These are phyloP conservation scores for Chionomys nivalis DNA, from an alignment of 2,113 vertebrate species.

Conservation along the genomic window DNA sequence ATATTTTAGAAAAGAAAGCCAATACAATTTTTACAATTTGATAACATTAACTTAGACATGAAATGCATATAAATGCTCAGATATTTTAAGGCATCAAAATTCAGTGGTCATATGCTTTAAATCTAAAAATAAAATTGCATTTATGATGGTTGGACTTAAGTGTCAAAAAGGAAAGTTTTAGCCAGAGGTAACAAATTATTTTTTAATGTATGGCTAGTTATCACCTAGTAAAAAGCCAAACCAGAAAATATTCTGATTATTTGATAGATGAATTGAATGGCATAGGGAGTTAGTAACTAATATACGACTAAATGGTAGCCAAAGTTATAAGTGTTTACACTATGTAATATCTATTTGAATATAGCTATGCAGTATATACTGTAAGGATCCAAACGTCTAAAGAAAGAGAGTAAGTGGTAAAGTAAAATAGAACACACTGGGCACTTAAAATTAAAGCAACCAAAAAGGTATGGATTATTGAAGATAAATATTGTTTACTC, in stretches of 20 bases:
- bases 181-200: neutral
- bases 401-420: neutral
- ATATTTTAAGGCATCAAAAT: neutral
- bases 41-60: neutral
- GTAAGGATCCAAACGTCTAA: neutral
- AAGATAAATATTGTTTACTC: neutral
- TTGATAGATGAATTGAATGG: neutral
- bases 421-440: neutral
- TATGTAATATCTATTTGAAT: neutral
- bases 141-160: neutral
- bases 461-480: neutral
- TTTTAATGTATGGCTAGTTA: neutral
- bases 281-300: neutral
- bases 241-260: neutral
- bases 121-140: neutral
- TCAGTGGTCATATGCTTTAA: neutral
- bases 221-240: neutral
- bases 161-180: conserved; percentile 10
- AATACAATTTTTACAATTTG: neutral
- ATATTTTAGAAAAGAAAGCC: conserved; percentile 12
- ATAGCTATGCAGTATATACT: neutral
- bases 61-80: neutral
- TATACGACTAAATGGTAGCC: neutral
- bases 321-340: neutral
- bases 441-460: neutral